Conservation (phyloP, 2,888 invertebrate species). For the Cordylochernes scorpioides region DNA sequence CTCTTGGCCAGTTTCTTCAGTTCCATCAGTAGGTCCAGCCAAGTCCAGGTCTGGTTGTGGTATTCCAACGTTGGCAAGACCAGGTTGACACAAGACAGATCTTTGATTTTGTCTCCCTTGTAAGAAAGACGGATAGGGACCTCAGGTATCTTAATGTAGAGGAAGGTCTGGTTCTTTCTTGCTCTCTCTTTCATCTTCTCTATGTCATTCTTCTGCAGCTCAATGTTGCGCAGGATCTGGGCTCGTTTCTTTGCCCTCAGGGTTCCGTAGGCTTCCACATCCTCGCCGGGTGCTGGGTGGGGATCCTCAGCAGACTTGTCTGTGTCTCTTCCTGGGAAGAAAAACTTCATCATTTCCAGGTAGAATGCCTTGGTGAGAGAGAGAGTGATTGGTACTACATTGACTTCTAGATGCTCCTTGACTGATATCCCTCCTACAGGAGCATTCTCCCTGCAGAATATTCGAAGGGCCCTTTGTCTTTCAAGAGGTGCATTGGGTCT, state of each 20-base stretch:
- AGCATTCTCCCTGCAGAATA: conserved; percentile 81
- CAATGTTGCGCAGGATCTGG: no score
- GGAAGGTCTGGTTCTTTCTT: conserved; percentile 89
- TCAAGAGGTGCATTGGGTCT: conserved; percentile 70
- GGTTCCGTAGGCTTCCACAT: no score
- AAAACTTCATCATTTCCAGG: conserved; percentile 86
- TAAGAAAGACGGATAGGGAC: conserved; percentile 70
- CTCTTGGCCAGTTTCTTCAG: conserved; percentile 78
- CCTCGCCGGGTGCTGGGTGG: no score
- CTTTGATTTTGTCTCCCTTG: conserved; percentile 95
- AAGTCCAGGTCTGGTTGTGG: conserved; percentile 98
- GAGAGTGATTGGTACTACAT: conserved; percentile 74
- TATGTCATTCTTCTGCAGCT: no score
- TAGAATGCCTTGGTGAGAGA: conserved; percentile 86
- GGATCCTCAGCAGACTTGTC: no score
- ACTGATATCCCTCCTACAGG: conserved; percentile 97
- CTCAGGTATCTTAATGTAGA: conserved; percentile 91
- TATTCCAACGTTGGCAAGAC: conserved; percentile 88
- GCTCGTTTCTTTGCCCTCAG: no score
- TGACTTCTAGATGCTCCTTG: conserved; percentile 96
- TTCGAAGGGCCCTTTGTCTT: conserved; percentile 62
- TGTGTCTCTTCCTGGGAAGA: conserved; percentile 76
- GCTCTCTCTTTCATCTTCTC: conserved; percentile 94
- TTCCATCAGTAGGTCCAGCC: conserved; percentile 83
- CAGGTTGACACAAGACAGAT: conserved; percentile 73